phyloP scores from a whole-genome alignment of 2,888 invertebrate genomes.

The Eupsilia transversa region DNA sequence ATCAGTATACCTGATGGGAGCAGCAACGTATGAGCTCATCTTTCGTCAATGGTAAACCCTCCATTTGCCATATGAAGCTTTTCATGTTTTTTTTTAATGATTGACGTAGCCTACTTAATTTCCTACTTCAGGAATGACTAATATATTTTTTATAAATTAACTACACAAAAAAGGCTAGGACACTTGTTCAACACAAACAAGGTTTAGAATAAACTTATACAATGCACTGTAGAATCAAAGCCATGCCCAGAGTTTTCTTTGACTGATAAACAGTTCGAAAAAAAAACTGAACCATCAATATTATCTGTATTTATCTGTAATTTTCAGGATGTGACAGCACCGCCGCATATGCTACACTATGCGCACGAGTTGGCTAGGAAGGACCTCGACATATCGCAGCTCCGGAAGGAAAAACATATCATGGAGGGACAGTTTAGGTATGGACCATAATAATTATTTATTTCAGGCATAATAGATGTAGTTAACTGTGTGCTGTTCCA shows the following conservation, averaged over 20 bases:
- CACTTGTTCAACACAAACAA: neutral
- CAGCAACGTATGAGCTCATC: neutral
- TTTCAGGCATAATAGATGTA: neutral
- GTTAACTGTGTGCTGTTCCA: neutral
- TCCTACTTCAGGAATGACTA: neutral
- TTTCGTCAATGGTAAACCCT: neutral
- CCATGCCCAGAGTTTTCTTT: neutral
- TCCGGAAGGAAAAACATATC: slow-evolving; percentile 93
- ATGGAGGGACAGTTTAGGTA: slow-evolving; percentile 88
- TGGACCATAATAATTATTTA: neutral
- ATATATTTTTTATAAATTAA: neutral
- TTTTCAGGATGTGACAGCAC: slow-evolving; percentile 89
- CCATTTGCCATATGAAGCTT: neutral
- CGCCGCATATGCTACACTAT: slow-evolving; percentile 95
- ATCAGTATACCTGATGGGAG: neutral
- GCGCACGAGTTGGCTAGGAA: slow-evolving; percentile 95
- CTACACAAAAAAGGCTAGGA: neutral
- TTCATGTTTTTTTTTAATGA: neutral
- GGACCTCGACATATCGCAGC: slow-evolving; percentile 94
- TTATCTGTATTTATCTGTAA: no score
- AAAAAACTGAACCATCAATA: neutral
- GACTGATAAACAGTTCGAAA: neutral
- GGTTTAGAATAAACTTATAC: neutral
- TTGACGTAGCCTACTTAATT: neutral
- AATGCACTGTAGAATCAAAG: neutral